Evolutionary conservation across 1,140 invertebrate species (phyloP), one percentile per base, ranked within the genome.

Genomic region (Gryon sp.): DNA sequence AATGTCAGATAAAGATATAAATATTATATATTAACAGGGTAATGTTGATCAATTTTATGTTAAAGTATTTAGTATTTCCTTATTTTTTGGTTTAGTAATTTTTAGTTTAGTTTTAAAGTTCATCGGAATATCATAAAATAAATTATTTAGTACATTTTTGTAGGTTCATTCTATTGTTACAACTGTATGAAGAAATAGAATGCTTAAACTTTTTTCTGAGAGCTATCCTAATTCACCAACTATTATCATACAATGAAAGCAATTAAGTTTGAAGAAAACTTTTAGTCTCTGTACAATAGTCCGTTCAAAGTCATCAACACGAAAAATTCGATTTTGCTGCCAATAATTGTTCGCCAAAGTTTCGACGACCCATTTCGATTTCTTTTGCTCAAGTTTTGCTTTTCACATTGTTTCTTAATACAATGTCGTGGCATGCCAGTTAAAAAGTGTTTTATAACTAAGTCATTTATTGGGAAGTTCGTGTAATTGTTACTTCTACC

Each of bases 311-410:
- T 60, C 41, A 45, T 60, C 55, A 36, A 34, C 45, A 62, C 15
- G 43, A 50, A 62, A 38, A 48, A 48, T 62, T 62, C 45, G 43
- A 62, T 62, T 60, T 36, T 46, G 32, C 50, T 63, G 45, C 22
- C 45, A 40, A 63, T 63, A 63, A 65, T 65, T 65, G 48, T 65
- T 65, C 60, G 30, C 24, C 45, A 41, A 65, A 65, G 11, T 53
- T 53, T 53, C 48, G 12, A 34, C 24, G 48, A 65, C 59, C 59
- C 24, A 41, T 63, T 63, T 65, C 36, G 28, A 66, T 66, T 66
- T 66, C 40, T 41, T 52, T 41, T 2, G 4, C 7, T 3, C 12
- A 46, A 66, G 48, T 66, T 50, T 50, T 12, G 22, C 22, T 30
- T 38, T 19, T 36, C 11, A 12, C 19, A 68, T 68, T 68, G 63